phyloP scores from a whole-genome alignment of 2,113 vertebrate genomes.

The Crotalus helleri region DNA sequence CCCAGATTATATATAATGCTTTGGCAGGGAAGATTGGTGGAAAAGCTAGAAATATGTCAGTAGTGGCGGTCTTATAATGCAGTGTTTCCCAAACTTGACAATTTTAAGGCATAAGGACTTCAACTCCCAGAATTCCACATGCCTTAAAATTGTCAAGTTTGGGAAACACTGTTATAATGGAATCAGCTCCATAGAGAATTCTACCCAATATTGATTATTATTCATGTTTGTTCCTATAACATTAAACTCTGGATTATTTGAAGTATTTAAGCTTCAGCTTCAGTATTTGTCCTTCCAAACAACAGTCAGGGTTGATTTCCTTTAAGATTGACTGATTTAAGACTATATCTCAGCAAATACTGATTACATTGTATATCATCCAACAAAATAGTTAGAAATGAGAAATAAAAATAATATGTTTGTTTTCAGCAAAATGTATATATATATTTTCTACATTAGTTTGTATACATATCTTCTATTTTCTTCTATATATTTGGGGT shows the following conservation, averaged over 20 bases:
- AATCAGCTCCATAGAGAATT: neutral
- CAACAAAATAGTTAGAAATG: neutral
- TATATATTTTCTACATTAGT: neutral
- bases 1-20: no score
- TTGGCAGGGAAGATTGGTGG: no score
- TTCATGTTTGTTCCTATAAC: neutral
- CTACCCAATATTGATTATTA: neutral
- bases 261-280: neutral
- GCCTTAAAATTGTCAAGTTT: no score
- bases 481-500: neutral
- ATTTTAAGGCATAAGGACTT: no score
- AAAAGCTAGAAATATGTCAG: no score
- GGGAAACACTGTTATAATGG: neutral
- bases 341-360: neutral
- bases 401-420: neutral
- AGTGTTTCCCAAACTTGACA: no score
- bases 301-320: neutral
- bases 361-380: neutral
- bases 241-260: neutral
- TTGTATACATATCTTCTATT: constrained; percentile 20
- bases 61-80: neutral
- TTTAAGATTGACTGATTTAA: neutral
- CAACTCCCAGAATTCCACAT: no score
- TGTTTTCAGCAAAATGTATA: neutral
- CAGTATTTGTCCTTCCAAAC: neutral